These are phyloP conservation scores for Cranoglanis bouderius DNA, from an alignment of 2,113 vertebrate species.

Conservation along the genomic window DNA sequence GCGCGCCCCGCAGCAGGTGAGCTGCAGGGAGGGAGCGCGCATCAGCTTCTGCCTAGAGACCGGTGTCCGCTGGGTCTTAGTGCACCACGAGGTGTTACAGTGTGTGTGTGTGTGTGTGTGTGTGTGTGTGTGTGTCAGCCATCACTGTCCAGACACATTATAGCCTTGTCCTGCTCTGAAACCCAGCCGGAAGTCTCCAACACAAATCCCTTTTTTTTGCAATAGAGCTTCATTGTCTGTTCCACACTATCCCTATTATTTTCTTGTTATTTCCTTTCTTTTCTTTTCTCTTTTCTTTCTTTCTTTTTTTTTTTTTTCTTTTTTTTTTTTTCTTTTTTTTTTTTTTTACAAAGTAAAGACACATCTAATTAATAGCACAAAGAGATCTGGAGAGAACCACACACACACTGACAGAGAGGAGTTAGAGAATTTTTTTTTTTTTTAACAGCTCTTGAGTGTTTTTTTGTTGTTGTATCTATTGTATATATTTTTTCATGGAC, in stretches of 20 bases:
- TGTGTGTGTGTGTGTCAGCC: neutral
- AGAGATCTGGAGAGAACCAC: too few relatives aligned
- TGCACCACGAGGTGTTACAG: neutral
- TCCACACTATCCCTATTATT: neutral
- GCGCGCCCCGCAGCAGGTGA: slow-evolving; percentile 40
- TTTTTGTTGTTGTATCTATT: too few relatives aligned
- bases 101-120: neutral
- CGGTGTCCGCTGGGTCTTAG: slow-evolving; percentile 43
- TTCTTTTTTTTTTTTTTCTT: too few relatives aligned
- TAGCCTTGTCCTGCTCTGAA: neutral
- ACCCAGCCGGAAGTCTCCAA: neutral
- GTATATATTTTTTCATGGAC: neutral
- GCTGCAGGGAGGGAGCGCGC: slow-evolving; percentile 20
- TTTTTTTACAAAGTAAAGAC: too few relatives aligned
- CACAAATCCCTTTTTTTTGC: neutral
- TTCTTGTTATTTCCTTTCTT: neutral
- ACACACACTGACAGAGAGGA: too few relatives aligned
- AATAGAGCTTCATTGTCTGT: neutral
- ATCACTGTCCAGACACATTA: neutral
- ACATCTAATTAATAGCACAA: too few relatives aligned
- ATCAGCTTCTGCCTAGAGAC: neutral
- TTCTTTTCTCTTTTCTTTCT: too few relatives aligned
- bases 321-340: too few relatives aligned
- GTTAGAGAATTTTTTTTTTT: too few relatives aligned
- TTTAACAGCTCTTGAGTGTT: neutral